These are phyloP conservation scores for Nothocercus julius DNA, from an alignment of 2,113 vertebrate species.

Conservation along the genomic window DNA sequence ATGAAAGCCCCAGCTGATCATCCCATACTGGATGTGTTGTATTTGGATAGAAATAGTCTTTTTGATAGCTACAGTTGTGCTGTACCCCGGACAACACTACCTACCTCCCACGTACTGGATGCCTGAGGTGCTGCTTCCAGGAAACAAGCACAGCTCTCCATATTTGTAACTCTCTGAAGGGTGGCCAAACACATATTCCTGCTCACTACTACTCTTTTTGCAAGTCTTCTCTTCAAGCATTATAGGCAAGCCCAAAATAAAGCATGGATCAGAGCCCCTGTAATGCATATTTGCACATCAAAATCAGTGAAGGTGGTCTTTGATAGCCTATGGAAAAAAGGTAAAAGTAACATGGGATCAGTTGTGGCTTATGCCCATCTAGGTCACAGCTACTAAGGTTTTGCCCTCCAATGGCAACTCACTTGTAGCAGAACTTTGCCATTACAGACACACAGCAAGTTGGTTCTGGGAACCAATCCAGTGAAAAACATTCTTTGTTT, in stretches of 20 bases:
- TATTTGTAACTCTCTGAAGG: neutral
- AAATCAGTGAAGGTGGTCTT: neutral
- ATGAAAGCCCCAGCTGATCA: neutral
- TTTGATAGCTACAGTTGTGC: neutral
- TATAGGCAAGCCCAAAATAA: neutral
- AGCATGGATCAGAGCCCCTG: neutral
- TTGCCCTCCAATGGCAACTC: neutral
- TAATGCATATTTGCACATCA: neutral
- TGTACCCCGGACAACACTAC: neutral
- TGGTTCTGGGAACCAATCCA: neutral
- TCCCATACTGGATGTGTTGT: rapidly evolving
- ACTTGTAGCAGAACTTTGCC: neutral
- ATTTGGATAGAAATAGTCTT: neutral
- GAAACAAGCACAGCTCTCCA: neutral
- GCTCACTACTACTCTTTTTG: neutral
- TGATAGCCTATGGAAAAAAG: neutral
- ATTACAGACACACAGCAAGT: neutral
- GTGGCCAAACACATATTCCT: neutral
- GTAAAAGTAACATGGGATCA: neutral
- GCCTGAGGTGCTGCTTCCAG: neutral
- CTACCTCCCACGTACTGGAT: neutral
- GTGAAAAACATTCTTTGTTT: neutral
- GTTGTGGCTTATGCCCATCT: neutral
- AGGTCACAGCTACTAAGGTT: rapidly evolving
- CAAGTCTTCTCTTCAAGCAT: neutral